phyloP scores from a whole-genome alignment of 2,797 vertebrate genomes.

The Apogon hyalosoma region DNA sequence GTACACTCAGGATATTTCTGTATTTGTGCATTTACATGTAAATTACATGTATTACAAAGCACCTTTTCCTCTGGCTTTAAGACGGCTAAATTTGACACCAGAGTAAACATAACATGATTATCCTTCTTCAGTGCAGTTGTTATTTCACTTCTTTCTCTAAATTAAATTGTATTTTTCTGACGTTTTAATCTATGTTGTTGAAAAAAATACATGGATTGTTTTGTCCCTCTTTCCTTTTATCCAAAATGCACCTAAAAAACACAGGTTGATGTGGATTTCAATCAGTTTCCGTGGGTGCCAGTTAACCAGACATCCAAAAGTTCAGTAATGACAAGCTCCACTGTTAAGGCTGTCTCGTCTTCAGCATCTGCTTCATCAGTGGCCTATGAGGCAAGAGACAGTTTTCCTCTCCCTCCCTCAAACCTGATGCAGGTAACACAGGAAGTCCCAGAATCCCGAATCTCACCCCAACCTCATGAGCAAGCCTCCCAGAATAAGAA shows the following conservation, averaged over 20 bases:
- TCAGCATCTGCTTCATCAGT: conserved; percentile 57
- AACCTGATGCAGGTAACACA: conserved; percentile 76
- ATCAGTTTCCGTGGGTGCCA: conserved; percentile 86
- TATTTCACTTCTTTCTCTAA: background rate
- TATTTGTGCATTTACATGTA: conserved; percentile 34
- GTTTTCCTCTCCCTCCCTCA: conserved; percentile 81
- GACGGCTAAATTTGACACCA: background rate
- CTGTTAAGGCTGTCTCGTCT: conserved; percentile 60
- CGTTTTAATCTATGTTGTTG: conserved; percentile 12
- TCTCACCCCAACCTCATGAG: conserved; percentile 77
- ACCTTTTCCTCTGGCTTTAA: conserved; percentile 5
- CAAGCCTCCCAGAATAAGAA: conserved; percentile 67
- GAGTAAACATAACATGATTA: background rate
- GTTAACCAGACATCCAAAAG: conserved; percentile 77
- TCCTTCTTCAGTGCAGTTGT: conserved; percentile 3
- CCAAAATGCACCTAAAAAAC: conserved; percentile 39
- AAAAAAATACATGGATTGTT: background rate
- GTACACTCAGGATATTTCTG: background rate
- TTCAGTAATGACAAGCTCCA: conserved; percentile 72
- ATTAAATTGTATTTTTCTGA: conserved; percentile 4
- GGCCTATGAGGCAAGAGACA: conserved; percentile 74
- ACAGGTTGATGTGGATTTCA: conserved; percentile 88
- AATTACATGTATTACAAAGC: conserved; percentile 8
- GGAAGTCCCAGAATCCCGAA: conserved; percentile 73
- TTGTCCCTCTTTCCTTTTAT: conserved; percentile 64